Evolutionary conservation across 2,113 vertebrate species (phyloP).

Genomic region (Narcine bancroftii): DNA sequence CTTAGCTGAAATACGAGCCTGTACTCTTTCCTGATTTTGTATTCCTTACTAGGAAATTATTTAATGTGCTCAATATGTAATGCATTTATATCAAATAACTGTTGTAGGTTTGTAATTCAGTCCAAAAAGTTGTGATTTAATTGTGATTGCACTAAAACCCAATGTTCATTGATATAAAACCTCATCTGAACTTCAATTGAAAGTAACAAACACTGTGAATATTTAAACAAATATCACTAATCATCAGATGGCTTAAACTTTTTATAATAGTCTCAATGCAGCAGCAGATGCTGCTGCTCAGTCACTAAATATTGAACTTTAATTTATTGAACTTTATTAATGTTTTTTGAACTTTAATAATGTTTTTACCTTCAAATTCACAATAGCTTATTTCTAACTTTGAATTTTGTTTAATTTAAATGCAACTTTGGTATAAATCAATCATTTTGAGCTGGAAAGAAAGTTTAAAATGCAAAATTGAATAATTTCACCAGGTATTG

Average conservation of each 20-base stretch:
- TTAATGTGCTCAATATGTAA: constrained; percentile 81
- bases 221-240: too few relatives aligned
- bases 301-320: neutral
- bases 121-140: constrained; percentile 83
- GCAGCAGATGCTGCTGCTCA: neutral
- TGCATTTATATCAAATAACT: constrained; percentile 73
- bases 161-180: constrained; percentile 62
- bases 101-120: constrained; percentile 74
- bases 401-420: neutral
- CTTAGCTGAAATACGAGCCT: constrained; percentile 81
- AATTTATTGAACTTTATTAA: neutral
- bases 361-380: neutral
- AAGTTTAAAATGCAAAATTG: neutral
- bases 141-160: constrained; percentile 86
- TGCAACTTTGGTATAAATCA: neutral
- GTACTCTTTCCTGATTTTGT: constrained; percentile 83
- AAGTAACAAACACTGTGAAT: constrained; percentile 63
- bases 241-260: constrained; percentile 56
- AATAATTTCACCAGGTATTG: neutral
- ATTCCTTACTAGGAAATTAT: constrained; percentile 80
- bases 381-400: neutral
- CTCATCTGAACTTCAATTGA: constrained; percentile 65
- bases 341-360: neutral
- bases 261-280: constrained; percentile 50
- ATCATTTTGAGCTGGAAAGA: neutral